Conservation (phyloP, 2,113 vertebrate genomes). For the Condylura cristata region DNA sequence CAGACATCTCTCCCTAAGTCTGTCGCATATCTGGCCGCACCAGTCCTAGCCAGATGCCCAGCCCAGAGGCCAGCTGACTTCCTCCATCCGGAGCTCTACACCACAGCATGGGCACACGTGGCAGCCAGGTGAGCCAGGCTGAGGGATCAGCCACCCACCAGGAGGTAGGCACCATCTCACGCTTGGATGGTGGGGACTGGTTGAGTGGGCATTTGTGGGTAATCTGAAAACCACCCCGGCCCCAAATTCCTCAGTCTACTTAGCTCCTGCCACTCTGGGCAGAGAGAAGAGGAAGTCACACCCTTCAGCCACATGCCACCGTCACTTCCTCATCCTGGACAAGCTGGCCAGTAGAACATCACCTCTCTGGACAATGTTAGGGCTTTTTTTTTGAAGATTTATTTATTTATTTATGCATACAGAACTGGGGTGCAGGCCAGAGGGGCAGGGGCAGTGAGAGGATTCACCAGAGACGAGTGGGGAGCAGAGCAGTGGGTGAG, state of each 20-base stretch:
- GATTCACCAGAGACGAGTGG: no score
- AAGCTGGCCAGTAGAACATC: neutral
- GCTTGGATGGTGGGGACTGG: accelerated
- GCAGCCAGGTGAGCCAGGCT: slow-evolving; percentile 82
- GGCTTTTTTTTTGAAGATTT: no score
- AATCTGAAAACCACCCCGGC: neutral
- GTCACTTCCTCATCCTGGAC: neutral
- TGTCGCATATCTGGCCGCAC: slow-evolving; percentile 80
- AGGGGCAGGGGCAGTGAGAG: no score
- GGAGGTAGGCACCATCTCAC: neutral
- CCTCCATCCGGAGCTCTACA: slow-evolving; percentile 83
- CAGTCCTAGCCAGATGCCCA: slow-evolving; percentile 69
- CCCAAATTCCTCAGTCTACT: neutral
- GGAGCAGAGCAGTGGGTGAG: no score
- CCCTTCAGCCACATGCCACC: neutral
- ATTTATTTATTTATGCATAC: no score
- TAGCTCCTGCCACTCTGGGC: neutral
- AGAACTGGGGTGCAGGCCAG: no score
- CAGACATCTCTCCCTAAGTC: slow-evolving; percentile 79
- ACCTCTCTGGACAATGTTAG: neutral
- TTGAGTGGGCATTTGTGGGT: neutral
- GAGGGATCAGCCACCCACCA: neutral
- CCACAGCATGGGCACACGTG: slow-evolving; percentile 80
- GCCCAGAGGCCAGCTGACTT: slow-evolving; percentile 83
- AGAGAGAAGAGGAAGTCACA: neutral